These are phyloP conservation scores for Beaufortia kweichowensis DNA, from an alignment of 2,113 vertebrate species.

Conservation along the genomic window DNA sequence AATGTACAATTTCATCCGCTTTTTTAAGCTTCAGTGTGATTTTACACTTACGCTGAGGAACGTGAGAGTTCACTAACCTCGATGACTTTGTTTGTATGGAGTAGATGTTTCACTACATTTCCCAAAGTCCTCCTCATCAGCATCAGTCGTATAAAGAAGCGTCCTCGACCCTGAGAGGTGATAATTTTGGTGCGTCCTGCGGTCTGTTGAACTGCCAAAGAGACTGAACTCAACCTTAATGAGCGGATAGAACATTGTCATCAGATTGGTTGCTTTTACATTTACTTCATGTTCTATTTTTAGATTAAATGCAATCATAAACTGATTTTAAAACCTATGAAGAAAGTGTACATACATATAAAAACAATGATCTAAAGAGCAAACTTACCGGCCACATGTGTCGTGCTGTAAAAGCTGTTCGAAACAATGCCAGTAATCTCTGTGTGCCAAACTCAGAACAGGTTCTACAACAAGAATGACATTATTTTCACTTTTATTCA, in stretches of 20 bases:
- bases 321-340: background rate
- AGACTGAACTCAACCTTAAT: conserved; percentile 66
- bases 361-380: background rate
- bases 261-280: background rate
- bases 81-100: conserved; percentile 67
- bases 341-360: background rate
- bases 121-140: conserved; percentile 73
- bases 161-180: conserved; percentile 73
- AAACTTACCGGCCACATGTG: conserved; percentile 69
- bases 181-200: conserved; percentile 68
- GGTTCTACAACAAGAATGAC: conserved; percentile 67
- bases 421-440: conserved; percentile 85
- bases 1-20: too few species aligned
- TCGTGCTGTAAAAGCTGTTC: conserved; percentile 74
- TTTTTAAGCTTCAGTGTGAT: too few species aligned
- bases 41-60: too few species aligned
- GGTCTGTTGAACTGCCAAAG: conserved; percentile 68
- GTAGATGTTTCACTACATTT: conserved; percentile 70
- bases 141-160: conserved; percentile 72
- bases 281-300: too few species aligned
- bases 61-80: conserved; percentile 71
- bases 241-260: background rate
- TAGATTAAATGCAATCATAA: too few species aligned
- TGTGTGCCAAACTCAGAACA: conserved; percentile 73
- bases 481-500: background rate